phyloP scores from a whole-genome alignment of 2,888 invertebrate species.

The Drosophila ezoana region DNA sequence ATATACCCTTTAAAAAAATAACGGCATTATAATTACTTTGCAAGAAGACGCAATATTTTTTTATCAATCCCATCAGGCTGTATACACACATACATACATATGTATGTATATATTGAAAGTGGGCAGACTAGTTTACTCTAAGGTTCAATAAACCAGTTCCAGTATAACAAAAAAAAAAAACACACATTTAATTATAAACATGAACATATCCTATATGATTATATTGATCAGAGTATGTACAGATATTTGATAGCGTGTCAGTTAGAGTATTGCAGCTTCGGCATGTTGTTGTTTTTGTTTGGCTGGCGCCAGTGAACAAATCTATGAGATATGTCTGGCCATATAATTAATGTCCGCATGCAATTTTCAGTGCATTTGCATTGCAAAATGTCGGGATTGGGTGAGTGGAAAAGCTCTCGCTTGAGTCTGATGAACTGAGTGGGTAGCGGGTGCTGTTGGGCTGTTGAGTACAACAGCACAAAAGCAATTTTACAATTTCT shows the following conservation, averaged over 20 bases:
- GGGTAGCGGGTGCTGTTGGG: slow-evolving; percentile 9
- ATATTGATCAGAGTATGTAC: not conserved
- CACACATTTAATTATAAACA: not conserved
- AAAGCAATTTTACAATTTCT: slow-evolving; percentile 20
- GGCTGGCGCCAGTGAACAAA: slow-evolving; percentile 42
- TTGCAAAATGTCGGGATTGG: slow-evolving; percentile 47
- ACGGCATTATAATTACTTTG: too few relatives aligned
- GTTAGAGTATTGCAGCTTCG: slow-evolving; percentile 27
- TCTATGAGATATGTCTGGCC: slow-evolving; percentile 45
- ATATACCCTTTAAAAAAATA: not conserved
- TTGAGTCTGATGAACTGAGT: slow-evolving; percentile 67
- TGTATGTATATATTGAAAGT: not conserved
- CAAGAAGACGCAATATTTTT: too few relatives aligned
- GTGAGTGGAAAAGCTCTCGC: slow-evolving; percentile 39
- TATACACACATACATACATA: too few relatives aligned
- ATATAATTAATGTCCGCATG: slow-evolving; percentile 55
- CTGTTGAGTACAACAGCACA: slow-evolving; percentile 9
- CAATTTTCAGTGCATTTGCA: slow-evolving; percentile 75
- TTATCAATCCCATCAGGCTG: too few relatives aligned
- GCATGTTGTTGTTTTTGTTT: slow-evolving; percentile 15
- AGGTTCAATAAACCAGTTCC: not conserved
- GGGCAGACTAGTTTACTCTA: not conserved
- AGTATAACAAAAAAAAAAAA: not conserved
- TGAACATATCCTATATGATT: too few relatives aligned
- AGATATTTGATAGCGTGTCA: too few relatives aligned